These are phyloP conservation scores for Drosophila murphyi DNA, from an alignment of 1,140 invertebrate species.

Conservation along the genomic window DNA sequence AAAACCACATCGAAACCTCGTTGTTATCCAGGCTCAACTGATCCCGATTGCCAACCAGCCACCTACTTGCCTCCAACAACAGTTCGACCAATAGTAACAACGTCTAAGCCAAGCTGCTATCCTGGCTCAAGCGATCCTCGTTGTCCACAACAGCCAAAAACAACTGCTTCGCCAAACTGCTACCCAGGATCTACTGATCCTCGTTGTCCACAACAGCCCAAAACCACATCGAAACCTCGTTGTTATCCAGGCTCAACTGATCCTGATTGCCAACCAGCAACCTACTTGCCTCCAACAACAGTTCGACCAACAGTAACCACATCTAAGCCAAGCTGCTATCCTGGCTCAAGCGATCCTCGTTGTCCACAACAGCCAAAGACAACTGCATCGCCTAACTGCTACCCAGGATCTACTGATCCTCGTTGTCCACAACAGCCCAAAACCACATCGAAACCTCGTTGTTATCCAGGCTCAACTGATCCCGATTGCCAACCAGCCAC, in stretches of 20 bases:
- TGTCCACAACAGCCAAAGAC: conserved; percentile 82
- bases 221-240: neutral
- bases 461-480: conserved; percentile 13
- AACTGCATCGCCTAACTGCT: conserved; percentile 49
- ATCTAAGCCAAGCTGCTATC: conserved; percentile 1
- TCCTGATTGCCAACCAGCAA: conserved; percentile 14
- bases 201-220: conserved; percentile 67
- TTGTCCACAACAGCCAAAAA: neutral
- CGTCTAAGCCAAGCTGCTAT: conserved; percentile 7
- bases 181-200: conserved; percentile 81
- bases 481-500: conserved; percentile 29
- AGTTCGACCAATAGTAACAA: too few relatives aligned
- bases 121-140: conserved; percentile 11
- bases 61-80: too few relatives aligned
- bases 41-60: too few relatives aligned
- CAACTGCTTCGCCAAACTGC: conserved; percentile 27
- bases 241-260: conserved; percentile 15
- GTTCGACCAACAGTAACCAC: neutral
- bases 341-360: conserved; percentile 74
- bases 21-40: too few relatives aligned
- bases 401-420: conserved; percentile 81
- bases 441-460: conserved; percentile 22
- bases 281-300: conserved; percentile 16
- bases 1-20: too few relatives aligned
- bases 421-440: conserved; percentile 46